Base-by-base conservation (phyloP, 1,140 invertebrate species). In the Drosophila varians region DNA sequence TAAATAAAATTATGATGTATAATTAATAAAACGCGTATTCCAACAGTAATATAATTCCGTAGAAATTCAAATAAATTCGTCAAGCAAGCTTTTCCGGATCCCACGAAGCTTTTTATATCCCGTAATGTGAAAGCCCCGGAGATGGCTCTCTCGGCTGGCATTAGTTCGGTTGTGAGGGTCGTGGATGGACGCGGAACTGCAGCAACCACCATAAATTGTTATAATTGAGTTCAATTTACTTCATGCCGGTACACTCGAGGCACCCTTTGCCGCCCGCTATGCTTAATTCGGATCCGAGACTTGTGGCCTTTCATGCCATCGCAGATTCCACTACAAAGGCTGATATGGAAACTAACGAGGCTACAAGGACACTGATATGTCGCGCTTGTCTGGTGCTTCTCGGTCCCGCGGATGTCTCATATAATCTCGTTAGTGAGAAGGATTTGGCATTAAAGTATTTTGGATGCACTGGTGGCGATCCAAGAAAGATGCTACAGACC, bases 351-450 rank as follows among this genome's bases (percentile, higher is more conserved):
- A 4, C 1, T 8, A 16, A 8, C 6, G 38, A 42, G 36, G 58
- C 47, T 36, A 38, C 8, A 7, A 64, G 46, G 40, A 80, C 79
- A 46, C 64, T 68, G 19, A 58, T 87, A 11, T 87, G 82, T 23
- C 74, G 82, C 4, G 82, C 82, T 5, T 87, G 82, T 9, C 43
- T 87, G 16, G 83, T 87, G 14, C 54, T 87, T 3, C 51, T 88
- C 1, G 56, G 40, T 2, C 43, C 68, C 0, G 52, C 74, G 28
- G 82, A 87, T 64, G 2, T 43, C 3, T 45, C 36, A 0, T 53
- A 82, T 23, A 66, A 77, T 26, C 62, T 87, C 43, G 72, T 48
- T 16, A 43, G 31, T 9, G 82, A 82, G 23, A 14, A 51, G 19
- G 82, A 71, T 11, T 72, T 87, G 74, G 82, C 83, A 0, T 8